Base-by-base conservation (phyloP, 2,888 invertebrate genomes). In the Heliconius aoede region DNA sequence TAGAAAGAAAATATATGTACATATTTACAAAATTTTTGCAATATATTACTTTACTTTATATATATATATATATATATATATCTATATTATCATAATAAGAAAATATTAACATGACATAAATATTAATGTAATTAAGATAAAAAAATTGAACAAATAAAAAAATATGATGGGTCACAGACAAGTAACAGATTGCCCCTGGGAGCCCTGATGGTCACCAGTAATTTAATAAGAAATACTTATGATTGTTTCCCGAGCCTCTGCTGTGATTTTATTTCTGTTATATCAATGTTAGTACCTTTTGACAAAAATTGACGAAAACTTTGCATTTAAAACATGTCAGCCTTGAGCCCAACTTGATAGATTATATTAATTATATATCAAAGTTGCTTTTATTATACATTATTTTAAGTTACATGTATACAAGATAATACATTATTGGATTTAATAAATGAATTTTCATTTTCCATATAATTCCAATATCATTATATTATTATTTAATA, bases 341-440 rank as follows among this genome's bases (percentile, higher is more conserved):
- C 79, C 80, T 83, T 84, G n/a, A n/a, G n/a, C n/a, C n/a, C n/a
- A n/a, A n/a, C n/a, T n/a, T n/a, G 80, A 82, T 83, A 81, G 71
- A 75, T 81, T 84, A 81, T 80, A 82, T 78, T 78, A 83, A 82
- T 84, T 83, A 84, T 84, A 82, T 84, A 82, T 80, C 74, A 80
- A 85, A 84, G 86, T 87, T 87, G 85, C 86, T 87, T 88, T 88
- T 82, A 82, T 82, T 80, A 81, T 83, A 79, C 82, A 82, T 82
- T 82, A 82, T 81, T 82, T 74, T 83, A 84, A 81, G 81, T 83
- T 83, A 82, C 76, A 74, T 82, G 80, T 82, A 51, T 69, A 46
- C 68, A 81, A 60, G 26, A 83, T 80, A 81, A 79, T 81, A 82
- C 81, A 82, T 80, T 80, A 79, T 73, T 78, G 78, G 73, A 81